These are phyloP conservation scores for Bellardia bayeri DNA, from an alignment of 2,888 invertebrate species.

Conservation along the genomic window DNA sequence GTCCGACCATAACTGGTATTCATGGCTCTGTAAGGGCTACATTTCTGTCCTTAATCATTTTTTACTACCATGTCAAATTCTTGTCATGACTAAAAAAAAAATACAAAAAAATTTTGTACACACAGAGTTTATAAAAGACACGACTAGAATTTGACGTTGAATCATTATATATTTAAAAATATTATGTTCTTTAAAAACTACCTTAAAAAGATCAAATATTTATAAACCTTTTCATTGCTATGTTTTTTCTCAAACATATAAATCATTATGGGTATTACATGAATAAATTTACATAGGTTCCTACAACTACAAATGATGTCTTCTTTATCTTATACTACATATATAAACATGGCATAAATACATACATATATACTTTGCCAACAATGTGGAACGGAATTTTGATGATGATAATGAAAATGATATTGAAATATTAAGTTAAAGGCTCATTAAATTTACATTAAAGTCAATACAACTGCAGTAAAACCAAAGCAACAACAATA, in stretches of 20 bases:
- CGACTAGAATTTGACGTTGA: no score
- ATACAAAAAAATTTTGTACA: no score
- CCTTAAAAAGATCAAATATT: not conserved
- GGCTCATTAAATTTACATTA: conserved; percentile 73
- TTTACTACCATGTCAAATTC: no score
- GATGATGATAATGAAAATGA: conserved; percentile 53
- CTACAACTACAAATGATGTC: not conserved
- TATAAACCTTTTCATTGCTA: not conserved
- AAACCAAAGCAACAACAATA: conserved; percentile 13
- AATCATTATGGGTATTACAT: conserved; percentile 8
- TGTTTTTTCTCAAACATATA: not conserved
- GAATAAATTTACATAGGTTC: conserved; percentile 23
- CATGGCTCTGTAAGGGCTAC: no score
- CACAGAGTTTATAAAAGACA: no score
- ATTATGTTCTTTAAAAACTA: not conserved
- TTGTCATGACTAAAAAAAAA: no score
- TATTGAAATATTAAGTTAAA: conserved; percentile 60
- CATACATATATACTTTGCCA: not conserved
- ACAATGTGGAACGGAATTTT: conserved; percentile 49
- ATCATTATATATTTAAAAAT: no score
- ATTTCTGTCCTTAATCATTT: no score
- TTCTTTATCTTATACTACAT: conserved; percentile 14
- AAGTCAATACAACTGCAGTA: conserved; percentile 43
- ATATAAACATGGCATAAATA: no score
- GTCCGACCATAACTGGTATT: no score